Base-by-base conservation (phyloP, 2,113 vertebrate species). In the Microcebus ravelobensis region DNA sequence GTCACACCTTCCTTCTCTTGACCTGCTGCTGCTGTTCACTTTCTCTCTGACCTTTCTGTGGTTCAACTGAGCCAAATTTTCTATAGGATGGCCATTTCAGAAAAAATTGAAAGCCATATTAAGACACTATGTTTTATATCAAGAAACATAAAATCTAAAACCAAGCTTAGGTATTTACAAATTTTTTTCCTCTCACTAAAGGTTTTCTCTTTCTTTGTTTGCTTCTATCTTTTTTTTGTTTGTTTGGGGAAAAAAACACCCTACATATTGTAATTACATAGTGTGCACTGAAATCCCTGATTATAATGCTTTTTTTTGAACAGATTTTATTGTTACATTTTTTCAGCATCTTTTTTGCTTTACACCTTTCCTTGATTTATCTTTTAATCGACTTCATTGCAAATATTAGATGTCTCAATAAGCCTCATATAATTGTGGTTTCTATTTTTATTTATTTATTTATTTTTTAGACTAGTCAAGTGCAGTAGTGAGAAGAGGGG, bases 171-270 rank as follows among this genome's bases (percentile, higher is more conserved):
- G 15, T 79, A 45, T 70, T 70, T 13, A 55, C 52, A 36, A 52
- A 63, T 39, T 39, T 70, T 61, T 61, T 63, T 63, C 8, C 8
- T 80, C 80, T 87, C 59, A n/a, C 10, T 57, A 45, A 87, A 57
- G n/a, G 3, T 6, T 12, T 27, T 31, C 12, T 70, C 13, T 29
- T 57, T 31, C 2, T 39, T 15, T 7, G 0, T 9, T 81, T 3
- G 3, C 39, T 50, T 50, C 7, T 63, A 42, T 50, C 34, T 81
- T 81, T 68, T 55, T 84, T 50, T 29, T 82, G n/a, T 31, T 42
- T 42, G n/a, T 79, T 77, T 77, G 27, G 8, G 18, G 18, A 27
- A n/a, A 45, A 48, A 73, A 29, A 21, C 36, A 29, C 4, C 39
- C 36, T 65, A 18, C 2, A 3, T 77, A 77, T 5, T 18, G 27